Evolutionary conservation across 2,797 vertebrate species (phyloP).

Genomic region (Gadopsis marmoratus): DNA sequence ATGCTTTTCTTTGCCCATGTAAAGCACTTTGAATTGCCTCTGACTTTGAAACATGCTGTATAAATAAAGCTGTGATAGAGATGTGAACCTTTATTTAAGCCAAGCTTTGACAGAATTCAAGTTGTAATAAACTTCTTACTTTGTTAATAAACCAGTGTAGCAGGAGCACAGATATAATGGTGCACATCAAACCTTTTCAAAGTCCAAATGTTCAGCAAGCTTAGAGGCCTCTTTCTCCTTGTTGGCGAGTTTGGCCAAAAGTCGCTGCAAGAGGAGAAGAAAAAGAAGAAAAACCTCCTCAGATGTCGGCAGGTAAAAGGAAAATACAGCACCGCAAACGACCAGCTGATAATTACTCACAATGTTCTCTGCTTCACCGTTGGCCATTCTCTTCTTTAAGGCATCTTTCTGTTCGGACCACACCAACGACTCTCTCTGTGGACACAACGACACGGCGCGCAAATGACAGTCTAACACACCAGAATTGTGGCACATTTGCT

Average conservation of each 20-base stretch:
- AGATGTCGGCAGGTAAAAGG: neutral
- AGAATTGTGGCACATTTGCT: neutral
- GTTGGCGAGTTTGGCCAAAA: constrained; percentile 86
- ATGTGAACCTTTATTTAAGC: neutral
- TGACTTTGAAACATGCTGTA: too few species aligned
- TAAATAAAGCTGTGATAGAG: neutral
- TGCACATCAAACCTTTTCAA: constrained; percentile 87
- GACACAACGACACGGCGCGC: constrained; percentile 1
- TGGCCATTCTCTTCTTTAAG: constrained; percentile 84
- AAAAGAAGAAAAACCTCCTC: neutral
- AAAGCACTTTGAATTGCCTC: too few species aligned
- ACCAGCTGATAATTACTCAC: constrained; percentile 73
- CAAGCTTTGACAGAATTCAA: neutral
- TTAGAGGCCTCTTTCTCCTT: constrained; percentile 87
- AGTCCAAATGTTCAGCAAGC: constrained; percentile 85
- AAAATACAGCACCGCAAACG: neutral
- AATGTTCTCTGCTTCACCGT: constrained; percentile 88
- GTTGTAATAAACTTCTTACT: neutral
- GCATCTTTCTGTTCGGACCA: constrained; percentile 83
- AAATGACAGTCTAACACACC: neutral
- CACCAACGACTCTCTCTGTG: constrained; percentile 82
- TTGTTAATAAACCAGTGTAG: neutral
- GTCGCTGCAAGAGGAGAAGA: constrained; percentile 80
- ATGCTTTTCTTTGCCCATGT: too few species aligned
- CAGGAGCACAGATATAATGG: neutral